Evolutionary conservation across 2,888 invertebrate species (phyloP).

Genomic region (Fragum sueziense): DNA sequence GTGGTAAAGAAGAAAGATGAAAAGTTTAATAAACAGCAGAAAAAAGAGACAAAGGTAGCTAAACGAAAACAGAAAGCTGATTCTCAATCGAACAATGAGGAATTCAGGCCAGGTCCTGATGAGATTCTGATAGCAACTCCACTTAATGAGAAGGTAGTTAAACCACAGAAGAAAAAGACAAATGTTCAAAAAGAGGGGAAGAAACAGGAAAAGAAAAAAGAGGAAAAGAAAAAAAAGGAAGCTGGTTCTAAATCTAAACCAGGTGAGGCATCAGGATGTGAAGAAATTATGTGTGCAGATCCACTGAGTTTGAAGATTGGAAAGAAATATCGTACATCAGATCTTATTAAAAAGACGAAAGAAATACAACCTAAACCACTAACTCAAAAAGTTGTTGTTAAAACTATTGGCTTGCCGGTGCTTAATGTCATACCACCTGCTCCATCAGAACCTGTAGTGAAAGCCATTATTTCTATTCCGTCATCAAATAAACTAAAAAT

Average conservation of each 20-base stretch:
- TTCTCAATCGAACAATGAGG: not conserved
- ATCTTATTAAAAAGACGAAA: constrained; percentile 46
- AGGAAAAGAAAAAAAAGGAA: not conserved
- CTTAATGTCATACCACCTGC: no score
- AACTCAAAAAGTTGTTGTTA: not conserved
- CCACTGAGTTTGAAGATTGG: not conserved
- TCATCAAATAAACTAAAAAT: no score
- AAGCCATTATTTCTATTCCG: no score
- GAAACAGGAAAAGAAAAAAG: not conserved
- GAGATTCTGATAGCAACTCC: not conserved
- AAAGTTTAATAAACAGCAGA: not conserved
- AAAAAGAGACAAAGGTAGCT: not conserved
- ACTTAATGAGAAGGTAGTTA: no score
- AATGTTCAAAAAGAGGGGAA: not conserved
- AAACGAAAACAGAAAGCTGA: not conserved
- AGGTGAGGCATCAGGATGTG: no score
- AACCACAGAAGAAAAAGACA: no score
- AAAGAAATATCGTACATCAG: constrained; percentile 33
- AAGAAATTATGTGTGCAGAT: not conserved
- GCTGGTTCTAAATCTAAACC: no score
- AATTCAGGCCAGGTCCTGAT: not conserved
- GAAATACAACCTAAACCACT: constrained; percentile 37
- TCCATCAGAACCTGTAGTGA: no score
- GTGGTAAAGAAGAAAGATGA: not conserved
- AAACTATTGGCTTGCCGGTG: not conserved